Base-by-base conservation (phyloP, 2,113 vertebrate species). In the Thomomys bottae region DNA sequence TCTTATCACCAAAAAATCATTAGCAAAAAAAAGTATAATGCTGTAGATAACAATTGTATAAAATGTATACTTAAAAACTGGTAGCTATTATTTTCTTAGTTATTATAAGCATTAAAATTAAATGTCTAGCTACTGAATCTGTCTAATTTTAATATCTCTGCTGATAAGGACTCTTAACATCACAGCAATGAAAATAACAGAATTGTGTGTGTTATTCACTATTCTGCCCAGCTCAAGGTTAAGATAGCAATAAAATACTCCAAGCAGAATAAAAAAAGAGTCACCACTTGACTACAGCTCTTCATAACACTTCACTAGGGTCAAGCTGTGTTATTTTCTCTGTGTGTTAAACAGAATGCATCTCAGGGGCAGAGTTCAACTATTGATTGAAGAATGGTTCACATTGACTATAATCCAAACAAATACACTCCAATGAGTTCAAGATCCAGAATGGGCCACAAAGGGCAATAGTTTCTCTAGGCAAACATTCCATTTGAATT, bases 221-320 rank as follows among this genome's bases (percentile, higher is more conserved):
- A n/a, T 85, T 94, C 49, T 80, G 57, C 92, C 76, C 45, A 66
- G 76, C 83, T 87, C 88, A 96, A 95, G 90, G 76, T 95, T 88
- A 94, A 90, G 67, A 93, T 64, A 90, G 86, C 67, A 94, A 57
- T 45, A 76, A 61, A 87, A 70, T 78, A 84, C 94, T 88, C 76
- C 42, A 94, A 73, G 49, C 61, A 59, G 76, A 88, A 90, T 73
- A 72, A 88, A 90, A 90, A 45, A 93, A 78, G 90, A 59, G n/a
- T 83, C 67, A 75, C 76, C 67, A 86, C 96, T 96, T 90, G 85
- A 96, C 88, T 88, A 38, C 7, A 67, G 84, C 86, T 95, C 92
- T 96, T 92, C 85, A 76, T 84, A 96, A 54, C 86, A 94, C 94
- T 94, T 57, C 88, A 92, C 70, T 68, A 67, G 82, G 92, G 95